phyloP scores from a whole-genome alignment of 2,797 vertebrate species.

The Crenichthys baileyi region DNA sequence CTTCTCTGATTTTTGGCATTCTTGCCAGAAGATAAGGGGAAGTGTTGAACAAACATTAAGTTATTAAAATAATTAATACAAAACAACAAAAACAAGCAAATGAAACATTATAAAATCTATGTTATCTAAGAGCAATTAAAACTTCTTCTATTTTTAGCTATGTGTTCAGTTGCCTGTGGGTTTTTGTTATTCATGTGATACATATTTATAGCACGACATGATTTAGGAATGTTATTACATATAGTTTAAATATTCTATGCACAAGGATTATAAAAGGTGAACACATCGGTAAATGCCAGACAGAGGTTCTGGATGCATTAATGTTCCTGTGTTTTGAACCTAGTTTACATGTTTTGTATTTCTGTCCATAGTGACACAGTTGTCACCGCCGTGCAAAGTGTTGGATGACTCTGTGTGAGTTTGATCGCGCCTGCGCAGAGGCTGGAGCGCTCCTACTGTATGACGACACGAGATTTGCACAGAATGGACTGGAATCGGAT shows the following conservation, averaged over 20 bases:
- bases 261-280: not conserved
- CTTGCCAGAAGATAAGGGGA: not conserved
- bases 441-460: conserved; percentile 68
- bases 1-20: too few relatives aligned
- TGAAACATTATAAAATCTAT: not conserved
- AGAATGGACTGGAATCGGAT: conserved; percentile 84
- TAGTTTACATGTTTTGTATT: too few relatives aligned
- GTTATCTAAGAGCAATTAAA: not conserved
- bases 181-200: not conserved
- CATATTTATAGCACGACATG: not conserved
- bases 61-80: not conserved
- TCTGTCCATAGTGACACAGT: too few relatives aligned
- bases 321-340: not conserved
- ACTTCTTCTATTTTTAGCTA: not conserved
- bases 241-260: not conserved
- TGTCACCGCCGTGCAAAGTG: conserved; percentile 48
- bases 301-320: not conserved
- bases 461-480: conserved; percentile 82
- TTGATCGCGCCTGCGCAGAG: conserved; percentile 62
- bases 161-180: not conserved
- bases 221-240: not conserved
- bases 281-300: not conserved
- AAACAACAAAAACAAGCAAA: not conserved
- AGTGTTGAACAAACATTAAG: not conserved
- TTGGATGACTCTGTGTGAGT: conserved; percentile 59